A percentile compares a stretch with the other conserved stretches of the same genome.
phyloP scores from a whole-genome alignment of 2,797 vertebrate species.

The Centroberyx gerrardi region DNA sequence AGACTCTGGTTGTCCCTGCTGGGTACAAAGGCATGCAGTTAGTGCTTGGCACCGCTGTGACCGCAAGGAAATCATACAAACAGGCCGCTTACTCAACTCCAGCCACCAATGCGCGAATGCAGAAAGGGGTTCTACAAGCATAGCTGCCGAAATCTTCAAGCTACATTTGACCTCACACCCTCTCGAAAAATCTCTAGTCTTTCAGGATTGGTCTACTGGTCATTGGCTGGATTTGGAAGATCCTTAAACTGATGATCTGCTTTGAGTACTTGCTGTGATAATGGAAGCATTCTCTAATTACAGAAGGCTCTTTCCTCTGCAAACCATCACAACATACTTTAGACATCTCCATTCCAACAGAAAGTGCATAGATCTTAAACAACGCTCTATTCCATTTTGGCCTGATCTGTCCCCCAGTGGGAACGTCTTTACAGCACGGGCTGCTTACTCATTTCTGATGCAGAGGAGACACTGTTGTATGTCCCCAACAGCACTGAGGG shows the following conservation, averaged over 20 bases:
- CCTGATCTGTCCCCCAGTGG: neutral
- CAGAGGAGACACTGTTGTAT: neutral
- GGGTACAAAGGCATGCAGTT: conserved; percentile 44
- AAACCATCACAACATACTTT: too few species aligned
- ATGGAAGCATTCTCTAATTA: too few species aligned
- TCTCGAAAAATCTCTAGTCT: neutral
- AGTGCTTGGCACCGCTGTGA: conserved; percentile 2
- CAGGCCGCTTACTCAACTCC: neutral
- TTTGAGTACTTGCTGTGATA: too few species aligned
- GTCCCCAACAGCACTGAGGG: neutral
- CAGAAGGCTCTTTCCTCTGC: too few species aligned
- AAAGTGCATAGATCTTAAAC: too few species aligned
- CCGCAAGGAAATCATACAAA: neutral
- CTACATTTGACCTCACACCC: conserved; percentile 6
- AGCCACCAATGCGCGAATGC: conserved; percentile 11
- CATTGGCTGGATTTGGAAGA: neutral
- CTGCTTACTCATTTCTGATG: neutral
- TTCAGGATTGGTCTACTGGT: neutral
- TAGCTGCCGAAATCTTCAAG: conserved; percentile 20
- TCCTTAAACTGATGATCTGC: too few species aligned
- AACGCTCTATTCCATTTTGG: neutral
- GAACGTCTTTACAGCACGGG: neutral
- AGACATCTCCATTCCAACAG: too few species aligned
- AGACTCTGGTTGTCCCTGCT: conserved; percentile 92
- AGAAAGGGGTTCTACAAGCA: conserved; percentile 28